Evolutionary conservation across 2,888 invertebrate genomes (phyloP).

Genomic region (Coenonympha arcania): DNA sequence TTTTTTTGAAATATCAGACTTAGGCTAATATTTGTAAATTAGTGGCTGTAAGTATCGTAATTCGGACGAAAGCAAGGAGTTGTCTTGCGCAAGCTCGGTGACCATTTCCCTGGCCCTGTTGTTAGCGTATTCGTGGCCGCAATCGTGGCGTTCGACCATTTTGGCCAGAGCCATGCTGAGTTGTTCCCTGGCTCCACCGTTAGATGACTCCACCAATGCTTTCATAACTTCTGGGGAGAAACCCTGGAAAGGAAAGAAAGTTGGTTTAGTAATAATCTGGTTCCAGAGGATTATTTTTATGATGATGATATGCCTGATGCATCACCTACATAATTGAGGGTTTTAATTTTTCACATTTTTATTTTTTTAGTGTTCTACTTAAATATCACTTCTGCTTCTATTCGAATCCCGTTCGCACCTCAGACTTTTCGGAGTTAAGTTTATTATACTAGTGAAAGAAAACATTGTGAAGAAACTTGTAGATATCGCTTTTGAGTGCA

Average conservation of each 20-base stretch:
- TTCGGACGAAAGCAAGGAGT: conserved; percentile 73
- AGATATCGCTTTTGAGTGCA: no score
- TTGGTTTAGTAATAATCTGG: not conserved
- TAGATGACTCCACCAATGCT: conserved; percentile 68
- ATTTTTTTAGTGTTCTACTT: no score
- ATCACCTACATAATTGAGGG: no score
- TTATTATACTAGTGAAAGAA: no score
- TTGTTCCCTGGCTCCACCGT: conserved; percentile 75
- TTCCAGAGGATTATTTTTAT: no score
- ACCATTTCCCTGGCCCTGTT: conserved; percentile 72
- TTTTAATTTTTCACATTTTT: no score
- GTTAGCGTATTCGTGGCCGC: conserved; percentile 74
- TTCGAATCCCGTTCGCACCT: no score
- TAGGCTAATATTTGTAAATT: conserved; percentile 45
- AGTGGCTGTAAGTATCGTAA: conserved; percentile 75
- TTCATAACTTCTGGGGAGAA: conserved; percentile 75
- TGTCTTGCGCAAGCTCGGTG: conserved; percentile 70
- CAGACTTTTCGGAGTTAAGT: no score
- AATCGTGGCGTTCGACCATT: conserved; percentile 74
- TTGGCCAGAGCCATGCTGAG: conserved; percentile 73
- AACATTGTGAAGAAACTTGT: no score
- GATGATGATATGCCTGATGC: no score
- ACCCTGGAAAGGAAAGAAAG: conserved; percentile 57
- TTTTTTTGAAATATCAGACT: not conserved
- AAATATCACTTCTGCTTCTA: no score